Percentiles rank a stretch among this genome's conserved stretches.
Evolutionary conservation across 2,888 invertebrate species (phyloP).

Genomic region (Andrena flavipes): DNA sequence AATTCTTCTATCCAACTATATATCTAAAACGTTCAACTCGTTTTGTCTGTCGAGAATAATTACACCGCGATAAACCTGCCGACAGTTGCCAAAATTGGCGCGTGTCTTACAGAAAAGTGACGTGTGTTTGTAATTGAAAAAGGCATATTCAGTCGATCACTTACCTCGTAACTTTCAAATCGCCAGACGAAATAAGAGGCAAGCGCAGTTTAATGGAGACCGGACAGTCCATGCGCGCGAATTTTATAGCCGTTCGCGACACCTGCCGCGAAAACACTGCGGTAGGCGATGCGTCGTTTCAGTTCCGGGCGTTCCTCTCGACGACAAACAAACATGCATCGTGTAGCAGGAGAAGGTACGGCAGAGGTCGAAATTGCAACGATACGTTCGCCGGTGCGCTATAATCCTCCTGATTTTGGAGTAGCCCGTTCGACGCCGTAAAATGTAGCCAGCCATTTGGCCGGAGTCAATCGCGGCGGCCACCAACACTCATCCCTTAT

Average conservation of each 20-base stretch:
- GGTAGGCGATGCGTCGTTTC: conserved; percentile 67
- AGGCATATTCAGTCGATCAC: not conserved
- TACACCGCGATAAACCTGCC: too few relatives aligned
- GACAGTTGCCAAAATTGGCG: too few relatives aligned
- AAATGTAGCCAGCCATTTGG: conserved; percentile 68
- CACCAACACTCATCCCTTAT: conserved; percentile 43
- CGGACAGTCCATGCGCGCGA: conserved; percentile 47
- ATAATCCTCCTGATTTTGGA: conserved; percentile 38
- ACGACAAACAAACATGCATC: conserved; percentile 74
- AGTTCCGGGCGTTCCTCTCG: conserved; percentile 76
- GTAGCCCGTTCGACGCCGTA: conserved; percentile 56
- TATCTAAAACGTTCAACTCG: too few relatives aligned
- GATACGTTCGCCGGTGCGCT: conserved; percentile 48
- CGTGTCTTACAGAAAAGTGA: too few relatives aligned
- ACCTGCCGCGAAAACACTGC: conserved; percentile 72
- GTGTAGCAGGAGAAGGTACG: conserved; percentile 67
- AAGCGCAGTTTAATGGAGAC: not conserved
- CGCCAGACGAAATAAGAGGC: conserved; percentile 17
- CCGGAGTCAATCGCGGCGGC: conserved; percentile 56
- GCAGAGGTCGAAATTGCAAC: conserved; percentile 60
- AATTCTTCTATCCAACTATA: too few relatives aligned
- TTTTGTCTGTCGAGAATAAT: too few relatives aligned
- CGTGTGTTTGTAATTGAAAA: too few relatives aligned
- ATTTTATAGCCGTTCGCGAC: conserved; percentile 64
- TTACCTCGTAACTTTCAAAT: not conserved